Percentiles rank a stretch among this genome's conserved stretches.
phyloP scores from a whole-genome alignment of 2,113 vertebrate genomes.

The Pao palembangensis region DNA sequence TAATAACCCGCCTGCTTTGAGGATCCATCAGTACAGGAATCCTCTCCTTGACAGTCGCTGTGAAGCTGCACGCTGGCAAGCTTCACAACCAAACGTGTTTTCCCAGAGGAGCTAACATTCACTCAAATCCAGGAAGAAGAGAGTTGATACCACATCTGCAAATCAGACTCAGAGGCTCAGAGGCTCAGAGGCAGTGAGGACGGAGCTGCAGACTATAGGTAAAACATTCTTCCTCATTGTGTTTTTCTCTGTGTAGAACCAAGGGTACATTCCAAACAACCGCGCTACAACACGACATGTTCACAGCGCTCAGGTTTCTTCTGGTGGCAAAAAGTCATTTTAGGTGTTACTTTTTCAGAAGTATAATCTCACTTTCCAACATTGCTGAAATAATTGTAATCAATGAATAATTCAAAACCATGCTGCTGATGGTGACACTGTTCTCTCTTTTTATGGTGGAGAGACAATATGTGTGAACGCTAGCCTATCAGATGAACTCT shows the following conservation, averaged over 20 bases:
- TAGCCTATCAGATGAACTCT: too few species aligned
- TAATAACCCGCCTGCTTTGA: constrained; percentile 50
- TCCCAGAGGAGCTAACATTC: constrained; percentile 43
- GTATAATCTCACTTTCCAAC: too few species aligned
- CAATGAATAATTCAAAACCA: too few species aligned
- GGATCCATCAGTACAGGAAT: constrained; percentile 43
- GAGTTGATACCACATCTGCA: constrained; percentile 20
- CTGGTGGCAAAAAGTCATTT: too few species aligned
- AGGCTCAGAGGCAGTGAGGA: constrained; percentile 31
- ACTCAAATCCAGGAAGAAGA: constrained; percentile 35
- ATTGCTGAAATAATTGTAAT: too few species aligned
- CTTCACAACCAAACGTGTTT: constrained; percentile 31
- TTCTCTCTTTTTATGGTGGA: too few species aligned
- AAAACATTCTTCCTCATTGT: constrained; percentile 29
- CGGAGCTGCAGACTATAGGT: constrained; percentile 45
- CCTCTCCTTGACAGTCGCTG: constrained; percentile 36
- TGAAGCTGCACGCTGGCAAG: constrained; percentile 30
- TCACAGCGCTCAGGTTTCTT: too few species aligned
- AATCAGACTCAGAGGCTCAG: constrained; percentile 15
- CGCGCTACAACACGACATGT: too few species aligned
- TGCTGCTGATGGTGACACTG: too few species aligned
- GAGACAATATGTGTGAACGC: too few species aligned
- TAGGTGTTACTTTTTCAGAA: too few species aligned
- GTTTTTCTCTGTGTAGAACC: not conserved
- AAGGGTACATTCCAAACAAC: not conserved